Conservation (phyloP, 2,888 invertebrate species). For the Abscondita cerata region DNA sequence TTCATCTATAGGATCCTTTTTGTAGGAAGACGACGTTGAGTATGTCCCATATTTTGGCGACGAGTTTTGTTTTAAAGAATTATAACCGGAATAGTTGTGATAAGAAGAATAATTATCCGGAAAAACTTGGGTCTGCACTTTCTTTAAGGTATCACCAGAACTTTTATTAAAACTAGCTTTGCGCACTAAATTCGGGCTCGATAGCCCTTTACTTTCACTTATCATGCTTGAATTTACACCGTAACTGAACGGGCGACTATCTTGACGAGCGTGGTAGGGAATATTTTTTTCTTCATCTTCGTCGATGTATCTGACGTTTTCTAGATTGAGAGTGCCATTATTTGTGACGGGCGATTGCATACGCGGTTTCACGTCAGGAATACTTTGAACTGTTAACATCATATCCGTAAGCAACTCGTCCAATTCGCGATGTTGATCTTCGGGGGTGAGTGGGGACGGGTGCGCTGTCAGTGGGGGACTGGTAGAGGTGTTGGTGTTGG, state of each 20-base stretch:
- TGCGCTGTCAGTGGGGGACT: constrained; percentile 58
- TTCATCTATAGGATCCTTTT: constrained; percentile 56
- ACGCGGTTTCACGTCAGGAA: constrained; percentile 65
- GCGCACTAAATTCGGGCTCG: constrained; percentile 84
- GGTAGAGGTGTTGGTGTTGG: constrained; percentile 59
- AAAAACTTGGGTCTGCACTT: constrained; percentile 57
- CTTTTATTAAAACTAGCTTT: constrained; percentile 66
- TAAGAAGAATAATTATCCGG: constrained; percentile 50
- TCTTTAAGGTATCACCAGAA: constrained; percentile 55
- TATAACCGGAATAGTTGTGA: constrained; percentile 26
- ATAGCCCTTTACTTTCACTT: constrained; percentile 65
- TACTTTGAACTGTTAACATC: constrained; percentile 87
- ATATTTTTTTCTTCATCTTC: constrained; percentile 67
- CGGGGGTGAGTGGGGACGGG: constrained; percentile 60
- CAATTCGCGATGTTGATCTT: constrained; percentile 72
- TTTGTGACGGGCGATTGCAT: constrained; percentile 38
- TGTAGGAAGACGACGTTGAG: constrained; percentile 25
- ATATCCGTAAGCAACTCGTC: constrained; percentile 86
- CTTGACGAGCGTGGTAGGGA: constrained; percentile 91
- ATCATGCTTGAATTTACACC: constrained; percentile 65
- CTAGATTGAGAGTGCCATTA: constrained; percentile 47
- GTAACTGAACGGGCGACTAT: constrained; percentile 90
- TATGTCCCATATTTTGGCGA: constrained; percentile 33
- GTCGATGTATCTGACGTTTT: constrained; percentile 57
- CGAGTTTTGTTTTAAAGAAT: constrained; percentile 20